These are phyloP conservation scores for Drosophila nigritarsus DNA, from an alignment of 2,888 invertebrate genomes.

Conservation along the genomic window DNA sequence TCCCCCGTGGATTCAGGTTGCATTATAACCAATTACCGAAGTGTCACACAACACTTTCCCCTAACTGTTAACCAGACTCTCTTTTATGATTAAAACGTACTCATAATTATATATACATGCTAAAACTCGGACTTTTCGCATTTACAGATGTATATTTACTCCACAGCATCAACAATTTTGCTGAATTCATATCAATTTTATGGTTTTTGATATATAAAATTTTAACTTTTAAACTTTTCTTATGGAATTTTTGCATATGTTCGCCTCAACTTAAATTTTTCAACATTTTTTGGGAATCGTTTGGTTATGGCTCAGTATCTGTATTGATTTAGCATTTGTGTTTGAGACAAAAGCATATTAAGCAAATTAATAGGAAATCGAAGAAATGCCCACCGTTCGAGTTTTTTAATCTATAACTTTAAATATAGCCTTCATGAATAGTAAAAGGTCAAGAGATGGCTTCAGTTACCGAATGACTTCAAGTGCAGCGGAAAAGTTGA, in stretches of 20 bases:
- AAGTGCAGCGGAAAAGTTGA: conserved; percentile 1
- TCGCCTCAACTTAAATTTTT: not conserved
- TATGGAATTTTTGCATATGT: not conserved
- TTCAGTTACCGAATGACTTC: not conserved
- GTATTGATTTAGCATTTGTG: not conserved
- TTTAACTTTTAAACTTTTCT: not conserved
- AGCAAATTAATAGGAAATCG: not conserved
- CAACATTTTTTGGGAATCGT: not conserved
- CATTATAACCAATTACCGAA: not conserved
- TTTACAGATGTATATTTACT: not conserved
- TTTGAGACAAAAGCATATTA: not conserved
- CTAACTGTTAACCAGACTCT: not conserved
- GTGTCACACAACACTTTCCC: not conserved
- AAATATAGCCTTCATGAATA: not conserved
- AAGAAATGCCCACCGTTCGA: not conserved
- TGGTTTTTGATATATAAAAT: not conserved
- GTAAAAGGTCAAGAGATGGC: not conserved
- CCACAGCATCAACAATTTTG: not conserved
- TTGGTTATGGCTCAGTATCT: not conserved
- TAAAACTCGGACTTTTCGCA: not conserved
- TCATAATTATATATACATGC: not conserved
- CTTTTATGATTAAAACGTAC: not conserved
- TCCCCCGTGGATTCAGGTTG: not conserved
- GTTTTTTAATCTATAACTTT: not conserved
- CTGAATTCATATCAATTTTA: not conserved